Base-by-base conservation (phyloP, 2,113 vertebrate genomes). In the Amphilophus citrinellus region DNA sequence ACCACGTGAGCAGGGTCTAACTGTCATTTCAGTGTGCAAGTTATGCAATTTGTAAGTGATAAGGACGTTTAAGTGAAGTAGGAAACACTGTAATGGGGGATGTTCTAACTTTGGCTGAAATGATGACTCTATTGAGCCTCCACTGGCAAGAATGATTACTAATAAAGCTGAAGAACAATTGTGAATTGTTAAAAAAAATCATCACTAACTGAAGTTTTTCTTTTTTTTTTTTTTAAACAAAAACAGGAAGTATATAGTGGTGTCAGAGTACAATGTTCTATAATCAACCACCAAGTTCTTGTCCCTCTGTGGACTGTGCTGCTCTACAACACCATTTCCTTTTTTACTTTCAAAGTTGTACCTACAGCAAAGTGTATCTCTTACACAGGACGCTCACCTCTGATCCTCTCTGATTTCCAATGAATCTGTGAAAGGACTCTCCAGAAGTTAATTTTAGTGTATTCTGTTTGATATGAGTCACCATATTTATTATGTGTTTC, bases 401-500 rank as follows among this genome's bases (percentile, higher is more conserved):
- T 18, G 35, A 58, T 35, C 14, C 27, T 76, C 35, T 24, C 35
- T 24, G 35, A 42, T 76, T 76, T 59, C 75, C n/a, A 24, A 24
- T 58, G 18, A 76, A 27, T 60, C 14, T 42, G 0, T 44, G 1
- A 60, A 4, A 4, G 3, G 22, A 56, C 1, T 53, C 50, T 56
- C 47, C 17, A 24, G n/a, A 63, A 53, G 47, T 57, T 79, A 22
- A 66, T 37, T 37, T 53, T 50, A 5, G 44, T 30, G 24, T 44
- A 14, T 73, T 2, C 37, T 11, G 22, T 24, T n/a, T 56, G 22
- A 24, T 30, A 11, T 44, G 62, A 73, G 13, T 71, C 57, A 35
- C 14, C 13, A 56, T n/a, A 44, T 76, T 71, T 62, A 76, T 39
- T 15, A 62, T 47, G 4, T 60, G 44, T 84, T 80, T 81, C 17